Base-by-base conservation (phyloP, 2,113 vertebrate species). In the Halichoerus grypus region DNA sequence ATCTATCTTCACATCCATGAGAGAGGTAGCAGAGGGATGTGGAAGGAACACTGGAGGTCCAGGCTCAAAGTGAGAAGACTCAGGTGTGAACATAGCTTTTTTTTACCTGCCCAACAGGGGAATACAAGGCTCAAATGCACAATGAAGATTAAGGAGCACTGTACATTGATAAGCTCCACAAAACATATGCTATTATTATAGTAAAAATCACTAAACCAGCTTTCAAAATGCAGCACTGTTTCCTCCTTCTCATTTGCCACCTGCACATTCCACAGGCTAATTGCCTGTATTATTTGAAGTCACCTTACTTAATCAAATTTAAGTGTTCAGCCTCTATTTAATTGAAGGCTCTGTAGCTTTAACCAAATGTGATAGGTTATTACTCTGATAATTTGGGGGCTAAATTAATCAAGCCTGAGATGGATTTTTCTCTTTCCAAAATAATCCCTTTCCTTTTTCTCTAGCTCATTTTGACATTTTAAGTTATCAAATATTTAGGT, bases 121-220 rank as follows among this genome's bases (percentile, higher is more conserved):
- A 74, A 63, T 28, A 36, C 31, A 33, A 76, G 72, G 42, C 81
- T 96, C 74, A 77, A 88, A 67, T 21, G 46, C 42, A 85, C 55
- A 81, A 77, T 59, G 31, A 86, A 86, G 85, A 84, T 76, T 63
- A 93, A 94, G 89, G 15, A 94, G 57, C n/a, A 51, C 0, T 87
- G 24, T 88, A 69, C 90, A 87, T 57, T 57, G 26, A 95, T 92
- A 95, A 72, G 6, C 0, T 4, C 81, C 55, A 61, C 46, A 36
- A 84, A 90, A 63, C 80, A 76, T 11, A 69, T 67, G 19, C n/a
- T 49, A 65, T 72, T 97, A 98, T 98, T 98, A 95, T 95, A 86
- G 96, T 97, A 97, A 90, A 93, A 97, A 90, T 83, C 42, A 97
- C 98, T 97, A 96, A 98, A 98, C 96, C 90, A 88, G 97, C 98